Evolutionary conservation across 2,113 vertebrate genomes (phyloP), one percentile per base, ranked within the genome.

Genomic region (Pagrus major): DNA sequence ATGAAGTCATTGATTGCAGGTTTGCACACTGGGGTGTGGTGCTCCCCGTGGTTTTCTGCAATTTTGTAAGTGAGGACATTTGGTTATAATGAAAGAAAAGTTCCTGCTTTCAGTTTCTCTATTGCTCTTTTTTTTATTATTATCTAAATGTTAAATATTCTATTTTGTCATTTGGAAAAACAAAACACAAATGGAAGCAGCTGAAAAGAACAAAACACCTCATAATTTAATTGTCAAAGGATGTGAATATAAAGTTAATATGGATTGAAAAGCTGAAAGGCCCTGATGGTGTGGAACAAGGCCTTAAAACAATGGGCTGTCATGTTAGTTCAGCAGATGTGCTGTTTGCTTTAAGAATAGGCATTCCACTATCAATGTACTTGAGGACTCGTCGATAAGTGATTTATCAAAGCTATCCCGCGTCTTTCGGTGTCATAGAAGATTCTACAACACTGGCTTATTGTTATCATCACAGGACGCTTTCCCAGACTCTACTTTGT

Each of bases 401-500:
- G 29, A 47, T 65, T 76, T 67, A 89, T 89, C 84, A 84, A 83
- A 86, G 77, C 54, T 72, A 31, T 55, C 73, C 55, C 54, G 29
- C 69, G 66, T 81, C 65, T 78, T 65, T 65, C 23, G 4, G 51
- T 41, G 27, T 66, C 47, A 46, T 65, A 63, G 80, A 83, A 44
- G 39, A 72, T 41, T 74, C 47, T 47, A 71, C 58, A 70, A 49
- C 47, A 54, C 37, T n/a, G 37, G 37, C 41, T 52, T 3, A 41
- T 68, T 71, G 75, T 88, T 91, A 88, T 89, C 86, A 66, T 77
- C 23, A 29, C 25, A 59, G 47, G 39, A 73, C 61, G 58, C 68
- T 16, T 18, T 65, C 54, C 29, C 37, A 78, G 60, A 70, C 70
- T 81, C 83, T 58, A 83, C 82, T 90, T 77, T 88, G 86, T 58